Conservation (phyloP, 2,888 invertebrate genomes). For the Drosophila trichaetosa region DNA sequence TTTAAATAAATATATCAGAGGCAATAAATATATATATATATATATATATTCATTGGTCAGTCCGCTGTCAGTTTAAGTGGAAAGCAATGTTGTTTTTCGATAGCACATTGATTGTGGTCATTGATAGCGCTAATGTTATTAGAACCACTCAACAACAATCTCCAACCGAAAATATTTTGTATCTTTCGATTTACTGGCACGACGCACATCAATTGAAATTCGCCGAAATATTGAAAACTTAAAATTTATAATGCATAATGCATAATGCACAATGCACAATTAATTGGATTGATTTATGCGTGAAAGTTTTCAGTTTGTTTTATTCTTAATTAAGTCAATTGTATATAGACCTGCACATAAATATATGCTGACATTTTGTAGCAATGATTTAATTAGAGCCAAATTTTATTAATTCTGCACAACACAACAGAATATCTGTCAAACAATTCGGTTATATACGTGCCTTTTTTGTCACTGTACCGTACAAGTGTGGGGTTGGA, state of each 20-base stretch:
- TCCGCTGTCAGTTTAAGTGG: slow-evolving; percentile 59
- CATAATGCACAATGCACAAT: neutral
- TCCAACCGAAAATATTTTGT: neutral
- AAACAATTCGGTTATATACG: neutral
- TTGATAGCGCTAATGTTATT: slow-evolving; percentile 18
- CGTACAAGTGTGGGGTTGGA: no score
- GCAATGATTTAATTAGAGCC: neutral
- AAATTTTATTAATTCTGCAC: neutral
- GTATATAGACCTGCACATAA: neutral
- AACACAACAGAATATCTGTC: neutral
- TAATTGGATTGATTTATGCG: neutral
- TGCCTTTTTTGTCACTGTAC: neutral
- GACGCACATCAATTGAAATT: slow-evolving; percentile 40
- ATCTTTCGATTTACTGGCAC: neutral
- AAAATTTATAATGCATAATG: neutral
- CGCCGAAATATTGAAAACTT: neutral
- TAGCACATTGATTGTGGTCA: slow-evolving; percentile 29
- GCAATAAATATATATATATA: neutral
- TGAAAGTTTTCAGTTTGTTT: neutral
- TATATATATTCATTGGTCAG: slow-evolving; percentile 5
- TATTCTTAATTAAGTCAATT: neutral
- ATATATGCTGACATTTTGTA: neutral
- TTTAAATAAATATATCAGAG: slow-evolving; percentile 24
- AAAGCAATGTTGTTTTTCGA: slow-evolving; percentile 63
- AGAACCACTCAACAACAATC: neutral